Evolutionary conservation across 2,888 invertebrate genomes (phyloP).

Genomic region (Andrena fulva): DNA sequence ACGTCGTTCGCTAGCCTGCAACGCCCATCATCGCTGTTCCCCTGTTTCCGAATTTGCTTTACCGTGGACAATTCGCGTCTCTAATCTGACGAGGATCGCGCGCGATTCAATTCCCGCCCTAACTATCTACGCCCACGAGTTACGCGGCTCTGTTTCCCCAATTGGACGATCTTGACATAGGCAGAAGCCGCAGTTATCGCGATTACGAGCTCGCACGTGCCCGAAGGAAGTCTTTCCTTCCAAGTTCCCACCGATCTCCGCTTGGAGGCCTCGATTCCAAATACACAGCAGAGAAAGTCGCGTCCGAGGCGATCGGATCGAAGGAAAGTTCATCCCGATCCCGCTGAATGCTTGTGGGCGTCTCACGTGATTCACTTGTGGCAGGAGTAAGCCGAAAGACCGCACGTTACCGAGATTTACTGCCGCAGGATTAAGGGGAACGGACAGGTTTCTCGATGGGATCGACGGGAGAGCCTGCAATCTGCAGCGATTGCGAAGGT

Average conservation of each 20-base stretch:
- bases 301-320: constrained; percentile 29
- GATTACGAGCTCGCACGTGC: background rate
- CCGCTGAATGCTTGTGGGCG: constrained; percentile 6
- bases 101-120: background rate
- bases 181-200: background rate
- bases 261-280: background rate
- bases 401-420: constrained; percentile 26
- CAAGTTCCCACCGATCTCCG: constrained; percentile 20
- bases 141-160: background rate
- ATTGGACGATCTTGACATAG: background rate
- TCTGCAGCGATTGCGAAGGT: background rate
- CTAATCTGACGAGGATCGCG: constrained; percentile 11
- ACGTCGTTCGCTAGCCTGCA: background rate
- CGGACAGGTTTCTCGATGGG: constrained; percentile 39
- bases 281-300: constrained; percentile 44
- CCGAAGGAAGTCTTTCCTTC: background rate
- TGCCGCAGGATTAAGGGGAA: constrained; percentile 15
- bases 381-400: constrained; percentile 1
- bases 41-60: constrained; percentile 19
- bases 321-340: constrained; percentile 38
- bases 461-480: background rate
- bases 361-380: constrained; percentile 5
- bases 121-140: background rate
- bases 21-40: constrained; percentile 2
- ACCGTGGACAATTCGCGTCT: constrained; percentile 10